Percentiles rank a stretch among this genome's conserved stretches.
phyloP scores from a whole-genome alignment of 2,113 vertebrate species.

The Leptodactylus fuscus region DNA sequence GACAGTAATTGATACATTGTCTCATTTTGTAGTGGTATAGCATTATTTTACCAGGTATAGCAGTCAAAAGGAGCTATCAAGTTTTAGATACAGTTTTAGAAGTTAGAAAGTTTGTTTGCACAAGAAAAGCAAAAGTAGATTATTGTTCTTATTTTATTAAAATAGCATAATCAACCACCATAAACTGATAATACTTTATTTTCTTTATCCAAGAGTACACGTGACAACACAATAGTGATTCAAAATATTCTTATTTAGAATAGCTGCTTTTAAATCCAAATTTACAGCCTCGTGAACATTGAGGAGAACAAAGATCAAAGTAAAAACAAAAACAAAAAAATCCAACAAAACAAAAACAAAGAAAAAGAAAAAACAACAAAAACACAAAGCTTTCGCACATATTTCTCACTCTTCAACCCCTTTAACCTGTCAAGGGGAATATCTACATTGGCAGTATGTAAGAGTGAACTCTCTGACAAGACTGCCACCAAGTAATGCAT shows the following conservation, averaged over 20 bases:
- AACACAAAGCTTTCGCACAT: constrained; percentile 74
- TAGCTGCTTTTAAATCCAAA: constrained; percentile 76
- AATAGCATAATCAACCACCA: constrained; percentile 88
- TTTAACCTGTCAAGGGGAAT: constrained; percentile 21
- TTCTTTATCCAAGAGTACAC: constrained; percentile 67
- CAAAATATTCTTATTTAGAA: constrained; percentile 75
- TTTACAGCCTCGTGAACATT: constrained; percentile 72
- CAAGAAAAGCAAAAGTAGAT: not conserved
- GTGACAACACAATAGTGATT: constrained; percentile 80
- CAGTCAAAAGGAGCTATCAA: too few relatives aligned
- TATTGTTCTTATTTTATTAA: constrained; percentile 76
- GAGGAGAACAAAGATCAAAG: constrained; percentile 15
- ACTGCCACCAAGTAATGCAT: constrained; percentile 71
- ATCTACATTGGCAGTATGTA: constrained; percentile 62
- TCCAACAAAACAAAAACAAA: constrained; percentile 61
- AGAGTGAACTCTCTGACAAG: constrained; percentile 67
- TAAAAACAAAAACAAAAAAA: constrained; percentile 54
- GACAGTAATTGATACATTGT: too few relatives aligned
- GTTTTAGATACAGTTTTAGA: too few relatives aligned
- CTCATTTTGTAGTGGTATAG: too few relatives aligned
- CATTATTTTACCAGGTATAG: too few relatives aligned
- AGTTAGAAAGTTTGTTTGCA: too few relatives aligned
- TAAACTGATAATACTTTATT: constrained; percentile 82
- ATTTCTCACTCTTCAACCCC: constrained; percentile 65
- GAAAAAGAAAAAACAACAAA: constrained; percentile 67